Evolutionary conservation across 2,888 invertebrate genomes (phyloP).

Genomic region (Sesia apiformis): DNA sequence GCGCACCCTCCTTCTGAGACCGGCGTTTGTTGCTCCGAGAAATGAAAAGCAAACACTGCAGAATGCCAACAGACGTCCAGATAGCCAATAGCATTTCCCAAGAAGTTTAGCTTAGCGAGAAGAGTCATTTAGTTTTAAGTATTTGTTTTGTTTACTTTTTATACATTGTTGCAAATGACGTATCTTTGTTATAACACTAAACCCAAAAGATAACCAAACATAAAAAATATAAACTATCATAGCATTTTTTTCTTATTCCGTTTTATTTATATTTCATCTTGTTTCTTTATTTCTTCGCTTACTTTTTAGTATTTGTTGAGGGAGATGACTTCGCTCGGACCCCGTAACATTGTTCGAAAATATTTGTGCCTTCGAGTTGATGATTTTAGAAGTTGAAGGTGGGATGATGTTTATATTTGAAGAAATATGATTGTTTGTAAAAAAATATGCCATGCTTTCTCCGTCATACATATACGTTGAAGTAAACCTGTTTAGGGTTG

Average conservation of each 20-base stretch:
- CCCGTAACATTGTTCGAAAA: slow-evolving; percentile 51
- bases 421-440: too few species aligned
- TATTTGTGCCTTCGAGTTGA: slow-evolving; percentile 45
- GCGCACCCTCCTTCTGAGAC: slow-evolving; percentile 42
- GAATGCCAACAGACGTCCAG: slow-evolving; percentile 67
- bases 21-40: slow-evolving; percentile 59
- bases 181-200: too few species aligned
- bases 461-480: too few species aligned
- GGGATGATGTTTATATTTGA: slow-evolving; percentile 3
- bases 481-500: too few species aligned
- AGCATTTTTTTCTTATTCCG: too few species aligned
- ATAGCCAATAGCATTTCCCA: slow-evolving; percentile 52
- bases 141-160: background rate
- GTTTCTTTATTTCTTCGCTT: slow-evolving; percentile 23
- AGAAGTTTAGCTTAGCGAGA: background rate
- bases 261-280: background rate
- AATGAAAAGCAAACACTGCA: slow-evolving; percentile 69
- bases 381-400: slow-evolving; percentile 18
- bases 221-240: too few species aligned
- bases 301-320: slow-evolving; percentile 55
- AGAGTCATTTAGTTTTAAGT: background rate
- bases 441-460: too few species aligned
- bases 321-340: slow-evolving; percentile 65
- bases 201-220: too few species aligned
- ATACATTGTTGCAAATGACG: too few species aligned